Evolutionary conservation across 2,888 invertebrate genomes (phyloP), one percentile per base, ranked within the genome.

Genomic region (Spicauda simplicius): DNA sequence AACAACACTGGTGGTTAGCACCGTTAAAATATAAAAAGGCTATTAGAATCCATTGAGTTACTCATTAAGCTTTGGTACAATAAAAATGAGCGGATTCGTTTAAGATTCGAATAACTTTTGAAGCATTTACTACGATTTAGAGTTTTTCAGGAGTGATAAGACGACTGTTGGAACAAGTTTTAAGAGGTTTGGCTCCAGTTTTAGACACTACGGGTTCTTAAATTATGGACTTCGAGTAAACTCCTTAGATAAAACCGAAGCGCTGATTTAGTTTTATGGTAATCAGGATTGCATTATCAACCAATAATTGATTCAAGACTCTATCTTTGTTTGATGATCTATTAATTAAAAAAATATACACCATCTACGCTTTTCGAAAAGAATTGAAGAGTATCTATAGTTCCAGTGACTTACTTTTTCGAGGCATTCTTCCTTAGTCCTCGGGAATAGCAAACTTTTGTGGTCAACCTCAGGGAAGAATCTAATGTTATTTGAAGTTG

Each of bases 211-310:
- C 41, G 25, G 45, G 53, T 58, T 58, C 57, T 57, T 18, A 53
- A 64, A 57, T 64, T 58, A 64, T 48, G 48, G 56, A 33, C 58
- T 58, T 53, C 14, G 58, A 65, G 30, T 64, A 53, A 65, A 58
- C 64, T 65, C 58, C 41, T 11, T 11, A 65, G 64, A 65, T 65
- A 65, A 53, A 14, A 2, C 37, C 48, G 18, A 58, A 41, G 10
- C 25, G 58, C 45, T 58, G 64, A 65, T 65, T 65, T 65, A 65
- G 58, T 53, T 58, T 57, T 16, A 58, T 53, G 58, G 58, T 59
- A 58, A 58, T 58, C 41, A 25, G 20, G 58, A 18, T 52, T 50
- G 33, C 7, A 11, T 64, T 64, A 64, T 14, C 57, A 57, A 62
- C 61, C 60, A 57, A 56, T 41, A 63, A 55, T 59, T 45, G 20